Conservation (phyloP, 2,113 vertebrate species). For the Aspiorhynchus laticeps region DNA sequence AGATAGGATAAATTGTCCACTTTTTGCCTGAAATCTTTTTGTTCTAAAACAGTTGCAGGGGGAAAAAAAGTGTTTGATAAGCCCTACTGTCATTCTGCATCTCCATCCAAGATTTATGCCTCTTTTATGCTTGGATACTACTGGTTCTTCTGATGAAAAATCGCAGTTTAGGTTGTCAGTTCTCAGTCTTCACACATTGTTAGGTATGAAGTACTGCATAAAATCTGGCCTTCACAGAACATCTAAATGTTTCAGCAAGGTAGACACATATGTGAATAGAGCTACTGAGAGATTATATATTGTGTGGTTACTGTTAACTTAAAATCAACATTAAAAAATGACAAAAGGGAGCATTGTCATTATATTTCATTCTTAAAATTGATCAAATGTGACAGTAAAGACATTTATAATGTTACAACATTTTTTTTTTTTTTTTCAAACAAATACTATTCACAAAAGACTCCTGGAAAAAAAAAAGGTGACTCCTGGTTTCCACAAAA, state of each 20-base stretch:
- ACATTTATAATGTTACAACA: background rate
- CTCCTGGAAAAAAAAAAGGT: background rate
- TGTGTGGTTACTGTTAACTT: background rate
- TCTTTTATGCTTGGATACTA: constrained; percentile 28
- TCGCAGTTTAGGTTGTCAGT: constrained; percentile 6
- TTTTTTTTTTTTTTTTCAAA: background rate
- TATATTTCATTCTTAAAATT: background rate
- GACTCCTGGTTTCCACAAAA: background rate
- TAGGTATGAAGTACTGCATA: background rate
- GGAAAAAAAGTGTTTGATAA: background rate
- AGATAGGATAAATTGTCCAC: background rate
- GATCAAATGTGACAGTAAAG: background rate
- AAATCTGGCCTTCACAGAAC: constrained; percentile 17
- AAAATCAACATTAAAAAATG: background rate
- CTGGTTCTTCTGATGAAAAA: constrained; percentile 15
- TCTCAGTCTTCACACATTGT: background rate
- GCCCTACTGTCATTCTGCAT: constrained; percentile 28
- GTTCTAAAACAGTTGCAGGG: background rate
- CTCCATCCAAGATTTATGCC: constrained; percentile 25
- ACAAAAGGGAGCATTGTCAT: background rate
- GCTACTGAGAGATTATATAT: background rate
- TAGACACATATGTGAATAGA: background rate
- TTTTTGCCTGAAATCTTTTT: background rate
- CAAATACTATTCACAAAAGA: background rate
- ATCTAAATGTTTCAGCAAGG: constrained; percentile 8